These are phyloP conservation scores for Typhlichthys eigenmanni DNA, from an alignment of 2,797 vertebrate species.

Conservation along the genomic window DNA sequence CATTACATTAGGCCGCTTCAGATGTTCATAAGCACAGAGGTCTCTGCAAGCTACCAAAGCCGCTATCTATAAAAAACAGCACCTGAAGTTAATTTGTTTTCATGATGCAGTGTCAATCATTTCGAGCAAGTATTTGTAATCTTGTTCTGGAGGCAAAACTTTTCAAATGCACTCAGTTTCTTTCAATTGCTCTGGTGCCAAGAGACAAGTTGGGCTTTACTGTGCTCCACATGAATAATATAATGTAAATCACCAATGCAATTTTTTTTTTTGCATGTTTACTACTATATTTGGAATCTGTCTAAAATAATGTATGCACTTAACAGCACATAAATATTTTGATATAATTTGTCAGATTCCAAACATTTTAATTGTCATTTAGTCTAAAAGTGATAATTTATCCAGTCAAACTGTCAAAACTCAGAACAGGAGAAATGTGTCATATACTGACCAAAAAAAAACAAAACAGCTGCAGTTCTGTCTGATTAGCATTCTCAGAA, in stretches of 20 bases:
- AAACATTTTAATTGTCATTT: too few species aligned
- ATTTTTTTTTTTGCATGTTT: background rate
- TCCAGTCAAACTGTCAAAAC: too few species aligned
- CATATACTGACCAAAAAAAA: slow-evolving; percentile 46
- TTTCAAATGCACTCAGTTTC: background rate
- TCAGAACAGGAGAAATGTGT: too few species aligned
- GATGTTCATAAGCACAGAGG: too few species aligned
- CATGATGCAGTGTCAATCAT: background rate
- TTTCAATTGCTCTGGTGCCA: background rate
- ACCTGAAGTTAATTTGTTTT: background rate
- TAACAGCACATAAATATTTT: too few species aligned
- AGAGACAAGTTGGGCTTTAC: background rate
- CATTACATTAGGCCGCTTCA: too few species aligned
- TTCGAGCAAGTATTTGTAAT: too few species aligned
- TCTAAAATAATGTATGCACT: too few species aligned
- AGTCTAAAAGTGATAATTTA: too few species aligned
- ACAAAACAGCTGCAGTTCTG: slow-evolving; percentile 36
- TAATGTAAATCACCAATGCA: background rate
- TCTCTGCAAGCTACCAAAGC: background rate
- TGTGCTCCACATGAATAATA: background rate
- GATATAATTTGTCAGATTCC: too few species aligned
- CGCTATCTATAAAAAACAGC: background rate
- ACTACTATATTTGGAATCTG: background rate
- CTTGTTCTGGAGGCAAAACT: too few species aligned
- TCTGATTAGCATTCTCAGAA: slow-evolving; percentile 51